These are phyloP conservation scores for Lordiphosa clarofinis DNA, from an alignment of 1,140 invertebrate species.

Conservation along the genomic window DNA sequence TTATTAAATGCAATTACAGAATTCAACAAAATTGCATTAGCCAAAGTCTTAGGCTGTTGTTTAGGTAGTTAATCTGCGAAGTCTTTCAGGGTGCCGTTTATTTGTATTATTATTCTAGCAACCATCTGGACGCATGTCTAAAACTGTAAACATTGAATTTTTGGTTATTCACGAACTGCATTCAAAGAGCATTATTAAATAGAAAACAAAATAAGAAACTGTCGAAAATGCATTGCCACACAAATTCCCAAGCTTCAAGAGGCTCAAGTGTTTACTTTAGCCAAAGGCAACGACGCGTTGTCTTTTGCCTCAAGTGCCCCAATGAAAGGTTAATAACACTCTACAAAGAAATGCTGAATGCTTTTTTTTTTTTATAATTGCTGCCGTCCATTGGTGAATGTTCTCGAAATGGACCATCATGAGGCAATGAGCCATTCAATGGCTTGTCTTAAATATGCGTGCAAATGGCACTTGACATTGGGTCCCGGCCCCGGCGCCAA, in stretches of 20 bases:
- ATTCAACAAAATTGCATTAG: conserved; percentile 57
- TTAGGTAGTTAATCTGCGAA: conserved; percentile 13
- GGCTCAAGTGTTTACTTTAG: conserved; percentile 12
- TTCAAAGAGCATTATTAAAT: conserved; percentile 27
- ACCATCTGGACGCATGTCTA: no score
- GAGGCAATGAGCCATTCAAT: conserved; percentile 35
- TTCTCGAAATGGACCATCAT: conserved; percentile 27
- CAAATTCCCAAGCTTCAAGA: conserved; percentile 1
- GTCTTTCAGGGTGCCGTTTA: not conserved
- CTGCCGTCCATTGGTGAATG: conserved; percentile 19
- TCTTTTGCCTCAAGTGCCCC: conserved; percentile 53
- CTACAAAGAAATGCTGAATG: conserved; percentile 52
- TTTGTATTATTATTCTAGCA: no score
- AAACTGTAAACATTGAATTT: no score
- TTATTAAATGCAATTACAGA: conserved; percentile 57
- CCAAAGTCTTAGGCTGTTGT: conserved; percentile 18
- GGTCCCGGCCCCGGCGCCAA: no score
- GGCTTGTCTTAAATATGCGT: conserved; percentile 26
- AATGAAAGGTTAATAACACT: conserved; percentile 74
- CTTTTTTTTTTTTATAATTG: conserved; percentile 25
- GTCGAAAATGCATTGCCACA: conserved; percentile 1
- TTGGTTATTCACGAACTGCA: no score
- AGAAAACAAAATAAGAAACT: conserved; percentile 25
- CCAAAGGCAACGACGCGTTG: conserved; percentile 12
- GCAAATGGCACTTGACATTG: conserved; percentile 21